phyloP scores from a whole-genome alignment of 1,140 invertebrate species.

The Macrobrachium rosenbergii region DNA sequence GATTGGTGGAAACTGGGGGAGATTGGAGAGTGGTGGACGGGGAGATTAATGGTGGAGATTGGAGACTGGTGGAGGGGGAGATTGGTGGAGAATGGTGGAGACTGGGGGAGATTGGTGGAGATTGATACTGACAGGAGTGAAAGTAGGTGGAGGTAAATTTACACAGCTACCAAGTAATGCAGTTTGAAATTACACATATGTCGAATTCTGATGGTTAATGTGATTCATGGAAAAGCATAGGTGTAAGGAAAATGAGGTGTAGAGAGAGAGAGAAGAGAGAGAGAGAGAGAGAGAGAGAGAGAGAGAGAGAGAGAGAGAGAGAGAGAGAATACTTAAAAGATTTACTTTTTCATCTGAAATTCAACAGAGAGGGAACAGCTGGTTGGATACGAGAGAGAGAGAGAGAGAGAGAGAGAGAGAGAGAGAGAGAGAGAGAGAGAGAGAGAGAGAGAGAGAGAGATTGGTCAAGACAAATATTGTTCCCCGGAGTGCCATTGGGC shows the following conservation, averaged over 20 bases:
- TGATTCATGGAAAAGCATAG: no score
- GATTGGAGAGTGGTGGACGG: no score
- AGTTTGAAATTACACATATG: no score
- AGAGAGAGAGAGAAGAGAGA: constrained; percentile 9
- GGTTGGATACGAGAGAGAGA: constrained; percentile 1
- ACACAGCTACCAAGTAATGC: background rate
- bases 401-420: constrained; percentile 19
- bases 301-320: background rate
- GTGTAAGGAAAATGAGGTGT: background rate
- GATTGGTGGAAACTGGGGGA: background rate
- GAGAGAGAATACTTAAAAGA: background rate
- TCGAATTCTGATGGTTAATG: no score
- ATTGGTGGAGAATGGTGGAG: no score
- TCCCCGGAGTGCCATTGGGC: background rate
- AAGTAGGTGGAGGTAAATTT: constrained; percentile 3
- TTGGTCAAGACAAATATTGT: no score
- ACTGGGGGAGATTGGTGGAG: background rate
- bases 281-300: constrained; percentile 1
- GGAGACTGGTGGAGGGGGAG: constrained; percentile 2
- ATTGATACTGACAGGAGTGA: no score
- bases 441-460: constrained; percentile 2
- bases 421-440: constrained; percentile 19
- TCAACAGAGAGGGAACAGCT: background rate
- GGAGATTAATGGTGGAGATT: no score
- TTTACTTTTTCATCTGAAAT: background rate